These are phyloP conservation scores for Temnothorax ravouxi DNA, from an alignment of 2,888 invertebrate genomes.

Conservation along the genomic window DNA sequence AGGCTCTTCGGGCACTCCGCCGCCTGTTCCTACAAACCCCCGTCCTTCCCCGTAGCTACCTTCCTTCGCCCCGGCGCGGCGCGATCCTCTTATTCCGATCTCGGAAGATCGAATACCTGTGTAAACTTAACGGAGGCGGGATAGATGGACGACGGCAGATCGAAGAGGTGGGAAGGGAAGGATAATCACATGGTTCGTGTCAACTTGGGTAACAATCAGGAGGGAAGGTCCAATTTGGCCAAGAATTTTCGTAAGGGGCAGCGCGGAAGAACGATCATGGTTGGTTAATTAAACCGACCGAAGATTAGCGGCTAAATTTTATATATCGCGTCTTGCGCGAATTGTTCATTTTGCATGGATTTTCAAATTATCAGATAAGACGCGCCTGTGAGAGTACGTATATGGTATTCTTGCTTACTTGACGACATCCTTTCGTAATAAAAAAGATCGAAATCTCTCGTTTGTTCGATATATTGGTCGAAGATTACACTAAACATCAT, in stretches of 20 bases:
- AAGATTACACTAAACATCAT: slow-evolving; percentile 48
- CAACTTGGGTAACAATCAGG: slow-evolving; percentile 59
- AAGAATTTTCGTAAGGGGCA: slow-evolving; percentile 45
- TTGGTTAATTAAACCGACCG: slow-evolving; percentile 44
- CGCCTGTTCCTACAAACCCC: slow-evolving; percentile 43
- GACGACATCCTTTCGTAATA: slow-evolving; percentile 4
- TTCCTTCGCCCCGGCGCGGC: neutral
- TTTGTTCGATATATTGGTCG: slow-evolving; percentile 55
- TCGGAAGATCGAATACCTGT: slow-evolving; percentile 58
- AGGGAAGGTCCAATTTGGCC: slow-evolving; percentile 37
- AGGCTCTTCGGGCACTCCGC: slow-evolving; percentile 50
- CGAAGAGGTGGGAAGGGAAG: slow-evolving; percentile 21
- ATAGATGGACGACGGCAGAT: slow-evolving; percentile 31
- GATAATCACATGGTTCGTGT: slow-evolving; percentile 67
- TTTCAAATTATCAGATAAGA: slow-evolving; percentile 12
- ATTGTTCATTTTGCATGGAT: slow-evolving; percentile 23
- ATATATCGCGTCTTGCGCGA: slow-evolving; percentile 21
- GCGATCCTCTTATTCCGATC: slow-evolving; percentile 63
- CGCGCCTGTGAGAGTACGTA: neutral
- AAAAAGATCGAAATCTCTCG: slow-evolving; percentile 1
- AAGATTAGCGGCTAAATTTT: slow-evolving; percentile 25
- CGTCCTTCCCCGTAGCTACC: slow-evolving; percentile 30
- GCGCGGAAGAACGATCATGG: slow-evolving; percentile 35
- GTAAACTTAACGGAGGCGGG: slow-evolving; percentile 56
- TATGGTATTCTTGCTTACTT: neutral